phyloP scores from a whole-genome alignment of 2,797 vertebrate species.

The Poecilia wingei region DNA sequence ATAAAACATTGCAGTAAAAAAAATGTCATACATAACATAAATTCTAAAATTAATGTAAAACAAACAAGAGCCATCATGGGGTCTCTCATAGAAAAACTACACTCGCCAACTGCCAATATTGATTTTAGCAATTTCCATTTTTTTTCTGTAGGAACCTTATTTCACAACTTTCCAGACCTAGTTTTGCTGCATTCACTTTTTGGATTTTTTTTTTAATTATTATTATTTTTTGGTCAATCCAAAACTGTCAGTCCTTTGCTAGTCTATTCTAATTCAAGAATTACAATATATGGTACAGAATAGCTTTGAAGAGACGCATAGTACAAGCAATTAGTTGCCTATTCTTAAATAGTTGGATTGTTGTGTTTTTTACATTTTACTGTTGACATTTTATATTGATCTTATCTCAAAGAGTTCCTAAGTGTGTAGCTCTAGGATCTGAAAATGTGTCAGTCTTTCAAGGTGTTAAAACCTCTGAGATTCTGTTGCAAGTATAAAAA shows the following conservation, averaged over 20 bases:
- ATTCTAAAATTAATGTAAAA: too few species aligned
- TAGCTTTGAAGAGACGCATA: neutral
- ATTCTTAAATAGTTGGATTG: neutral
- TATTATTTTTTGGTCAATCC: neutral
- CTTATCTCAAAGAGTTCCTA: conserved; percentile 4
- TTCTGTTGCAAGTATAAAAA: conserved; percentile 40
- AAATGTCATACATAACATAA: too few species aligned
- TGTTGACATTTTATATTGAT: neutral
- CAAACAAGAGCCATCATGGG: too few species aligned
- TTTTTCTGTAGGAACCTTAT: neutral
- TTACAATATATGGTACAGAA: neutral
- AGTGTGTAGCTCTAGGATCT: neutral
- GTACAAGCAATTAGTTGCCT: neutral
- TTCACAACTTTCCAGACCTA: neutral
- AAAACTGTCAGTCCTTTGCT: neutral
- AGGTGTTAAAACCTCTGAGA: conserved; percentile 18
- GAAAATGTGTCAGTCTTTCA: neutral
- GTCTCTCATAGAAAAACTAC: too few species aligned
- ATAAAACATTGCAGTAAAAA: too few species aligned
- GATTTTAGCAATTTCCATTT: neutral
- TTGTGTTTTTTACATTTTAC: neutral
- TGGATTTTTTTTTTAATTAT: rapidly evolving
- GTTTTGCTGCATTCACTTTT: neutral
- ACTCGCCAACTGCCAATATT: neutral
- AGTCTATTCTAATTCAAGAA: neutral